phyloP scores from a whole-genome alignment of 2,888 invertebrate species.

The Dynastes tityus region DNA sequence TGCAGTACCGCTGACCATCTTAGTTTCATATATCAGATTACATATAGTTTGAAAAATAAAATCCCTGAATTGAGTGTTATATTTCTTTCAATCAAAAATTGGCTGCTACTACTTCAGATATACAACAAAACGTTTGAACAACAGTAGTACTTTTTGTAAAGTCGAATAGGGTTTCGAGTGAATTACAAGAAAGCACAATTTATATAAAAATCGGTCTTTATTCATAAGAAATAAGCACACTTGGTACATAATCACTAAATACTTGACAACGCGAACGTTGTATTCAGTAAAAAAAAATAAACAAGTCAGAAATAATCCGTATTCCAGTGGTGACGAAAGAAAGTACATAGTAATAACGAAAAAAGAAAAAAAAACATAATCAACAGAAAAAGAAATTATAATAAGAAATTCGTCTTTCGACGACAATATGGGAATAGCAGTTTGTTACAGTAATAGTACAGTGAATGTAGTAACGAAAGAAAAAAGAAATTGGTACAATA shows the following conservation, averaged over 20 bases:
- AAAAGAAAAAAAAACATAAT: constrained; percentile 15
- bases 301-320: constrained; percentile 58
- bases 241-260: constrained; percentile 69
- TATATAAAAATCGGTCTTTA: constrained; percentile 69
- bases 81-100: too few species aligned
- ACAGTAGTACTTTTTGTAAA: too few species aligned
- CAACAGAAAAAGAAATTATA: constrained; percentile 24
- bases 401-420: not conserved
- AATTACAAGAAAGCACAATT: not conserved
- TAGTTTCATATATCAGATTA: too few species aligned
- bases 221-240: constrained; percentile 71
- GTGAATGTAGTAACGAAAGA: not conserved
- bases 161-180: too few species aligned
- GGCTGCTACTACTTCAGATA: too few species aligned
- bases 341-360: constrained; percentile 4
- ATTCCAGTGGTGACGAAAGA: constrained; percentile 48
- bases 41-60: too few species aligned
- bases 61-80: too few species aligned
- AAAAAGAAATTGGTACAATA: constrained; percentile 40
- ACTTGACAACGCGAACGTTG: constrained; percentile 62
- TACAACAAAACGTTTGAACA: too few species aligned
- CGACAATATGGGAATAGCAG: constrained; percentile 1
- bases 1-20: too few species aligned
- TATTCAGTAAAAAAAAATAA: constrained; percentile 63
- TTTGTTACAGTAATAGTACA: constrained; percentile 3